phyloP scores from a whole-genome alignment of 2,888 invertebrate species.

The Ophion obscuratus region DNA sequence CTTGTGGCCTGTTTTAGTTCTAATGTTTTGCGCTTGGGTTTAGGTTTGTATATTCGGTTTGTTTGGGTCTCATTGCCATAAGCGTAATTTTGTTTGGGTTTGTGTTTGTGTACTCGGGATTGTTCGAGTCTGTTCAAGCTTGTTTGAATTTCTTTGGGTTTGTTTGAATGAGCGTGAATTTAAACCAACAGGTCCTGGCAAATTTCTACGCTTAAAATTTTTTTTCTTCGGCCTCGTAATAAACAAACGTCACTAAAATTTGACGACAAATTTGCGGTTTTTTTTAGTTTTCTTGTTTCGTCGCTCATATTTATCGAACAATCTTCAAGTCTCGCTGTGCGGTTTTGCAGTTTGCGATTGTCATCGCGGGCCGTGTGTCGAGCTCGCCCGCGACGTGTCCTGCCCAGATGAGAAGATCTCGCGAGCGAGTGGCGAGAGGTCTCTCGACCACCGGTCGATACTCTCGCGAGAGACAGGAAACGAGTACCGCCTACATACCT shows the following conservation, averaged over 20 bases:
- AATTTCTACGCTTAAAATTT: slow-evolving; percentile 26
- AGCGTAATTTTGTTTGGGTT: too few species aligned
- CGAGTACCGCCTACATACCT: slow-evolving; percentile 52
- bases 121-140: too few species aligned
- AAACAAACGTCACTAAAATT: neutral
- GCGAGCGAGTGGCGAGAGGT: slow-evolving; percentile 13
- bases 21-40: too few species aligned
- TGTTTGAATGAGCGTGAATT: too few species aligned
- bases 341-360: slow-evolving; percentile 44
- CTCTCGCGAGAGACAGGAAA: slow-evolving; percentile 54
- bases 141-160: too few species aligned
- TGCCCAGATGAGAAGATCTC: slow-evolving; percentile 27
- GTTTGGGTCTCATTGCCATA: too few species aligned
- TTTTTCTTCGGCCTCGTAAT: slow-evolving; percentile 33
- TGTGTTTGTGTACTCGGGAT: too few species aligned
- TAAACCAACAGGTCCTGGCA: too few species aligned
- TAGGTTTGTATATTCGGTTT: too few species aligned
- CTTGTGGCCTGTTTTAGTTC: too few species aligned
- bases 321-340: slow-evolving; percentile 36
- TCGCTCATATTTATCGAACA: slow-evolving; percentile 22
- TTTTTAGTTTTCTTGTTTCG: slow-evolving; percentile 25
- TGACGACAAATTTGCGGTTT: neutral
- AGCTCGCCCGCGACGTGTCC: slow-evolving; percentile 48
- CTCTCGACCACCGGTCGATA: slow-evolving; percentile 58
- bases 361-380: slow-evolving; percentile 50